These are phyloP conservation scores for Seriola dumerili DNA, from an alignment of 2,113 vertebrate genomes.

Conservation along the genomic window DNA sequence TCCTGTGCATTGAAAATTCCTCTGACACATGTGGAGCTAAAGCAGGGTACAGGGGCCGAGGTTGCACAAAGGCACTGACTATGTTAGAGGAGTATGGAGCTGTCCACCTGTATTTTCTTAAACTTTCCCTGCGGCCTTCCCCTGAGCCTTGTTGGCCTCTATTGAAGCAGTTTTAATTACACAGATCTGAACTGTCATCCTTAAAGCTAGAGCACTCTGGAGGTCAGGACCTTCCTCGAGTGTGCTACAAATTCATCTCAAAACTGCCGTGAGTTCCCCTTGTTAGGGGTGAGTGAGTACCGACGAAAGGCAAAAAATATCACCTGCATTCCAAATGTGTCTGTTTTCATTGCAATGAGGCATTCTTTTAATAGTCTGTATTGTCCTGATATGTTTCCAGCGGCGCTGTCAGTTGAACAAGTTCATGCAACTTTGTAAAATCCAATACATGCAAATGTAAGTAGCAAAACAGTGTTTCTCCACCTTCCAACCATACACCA, in stretches of 20 bases:
- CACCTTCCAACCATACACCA: conserved; percentile 56
- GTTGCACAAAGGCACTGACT: conserved; percentile 52
- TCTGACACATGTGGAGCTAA: conserved; percentile 74
- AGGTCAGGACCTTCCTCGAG: conserved; percentile 58
- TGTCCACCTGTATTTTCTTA: conserved; percentile 82
- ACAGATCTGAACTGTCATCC: conserved; percentile 58
- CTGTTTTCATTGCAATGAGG: conserved; percentile 26
- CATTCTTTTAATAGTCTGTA: conserved; percentile 34
- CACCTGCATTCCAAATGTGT: conserved; percentile 46
- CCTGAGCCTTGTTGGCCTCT: conserved; percentile 60
- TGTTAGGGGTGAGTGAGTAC: conserved; percentile 12
- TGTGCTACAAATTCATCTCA: conserved; percentile 47
- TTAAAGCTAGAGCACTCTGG: conserved; percentile 46
- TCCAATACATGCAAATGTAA: conserved; percentile 64
- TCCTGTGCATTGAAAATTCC: conserved; percentile 52
- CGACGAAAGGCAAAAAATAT: conserved; percentile 19
- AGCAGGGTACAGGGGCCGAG: conserved; percentile 57
- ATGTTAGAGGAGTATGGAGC: conserved; percentile 59
- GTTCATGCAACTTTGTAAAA: conserved; percentile 47
- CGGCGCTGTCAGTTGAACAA: conserved; percentile 27
- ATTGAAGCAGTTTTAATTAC: conserved; percentile 71
- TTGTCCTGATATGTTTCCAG: conserved; percentile 51
- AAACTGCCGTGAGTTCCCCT: conserved; percentile 36
- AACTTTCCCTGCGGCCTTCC: conserved; percentile 69
- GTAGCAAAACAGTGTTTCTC: conserved; percentile 62